A percentile compares a stretch with the other conserved stretches of the same genome.
phyloP scores from a whole-genome alignment of 2,113 vertebrate genomes.

The Tympanuchus pallidicinctus region DNA sequence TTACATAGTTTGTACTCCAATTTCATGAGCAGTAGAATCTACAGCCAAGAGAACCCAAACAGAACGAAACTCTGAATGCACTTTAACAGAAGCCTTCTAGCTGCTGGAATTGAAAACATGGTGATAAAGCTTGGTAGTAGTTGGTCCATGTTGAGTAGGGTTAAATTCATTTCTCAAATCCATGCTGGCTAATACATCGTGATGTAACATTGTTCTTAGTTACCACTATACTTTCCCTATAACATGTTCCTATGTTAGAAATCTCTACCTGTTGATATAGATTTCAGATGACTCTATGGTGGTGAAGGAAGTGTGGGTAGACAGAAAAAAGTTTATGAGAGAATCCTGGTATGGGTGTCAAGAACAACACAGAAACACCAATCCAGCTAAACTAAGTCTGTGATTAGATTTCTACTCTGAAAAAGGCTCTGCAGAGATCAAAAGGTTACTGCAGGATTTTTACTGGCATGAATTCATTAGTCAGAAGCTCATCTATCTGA shows the following conservation, averaged over 20 bases:
- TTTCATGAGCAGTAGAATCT: background rate
- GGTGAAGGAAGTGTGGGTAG: background rate
- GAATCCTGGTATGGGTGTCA: background rate
- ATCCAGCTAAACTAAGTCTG: background rate
- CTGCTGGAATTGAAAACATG: background rate
- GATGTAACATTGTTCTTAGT: background rate
- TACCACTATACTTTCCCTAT: background rate
- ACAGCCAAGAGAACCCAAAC: background rate
- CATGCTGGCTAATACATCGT: fast-evolving
- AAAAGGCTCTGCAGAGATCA: background rate
- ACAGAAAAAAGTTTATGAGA: background rate
- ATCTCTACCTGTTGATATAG: background rate
- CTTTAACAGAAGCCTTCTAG: background rate
- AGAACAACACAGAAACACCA: background rate
- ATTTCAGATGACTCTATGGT: too few species aligned
- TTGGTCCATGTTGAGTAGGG: background rate
- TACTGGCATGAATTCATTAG: background rate
- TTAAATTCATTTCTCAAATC: background rate
- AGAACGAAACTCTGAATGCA: background rate
- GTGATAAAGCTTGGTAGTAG: background rate
- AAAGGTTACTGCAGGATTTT: background rate
- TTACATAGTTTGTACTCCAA: background rate
- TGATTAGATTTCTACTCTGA: background rate
- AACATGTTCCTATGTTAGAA: background rate
- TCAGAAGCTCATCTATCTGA: background rate